Evolutionary conservation across 2,888 invertebrate species (phyloP).

Genomic region (Tetrapedia diversipes): DNA sequence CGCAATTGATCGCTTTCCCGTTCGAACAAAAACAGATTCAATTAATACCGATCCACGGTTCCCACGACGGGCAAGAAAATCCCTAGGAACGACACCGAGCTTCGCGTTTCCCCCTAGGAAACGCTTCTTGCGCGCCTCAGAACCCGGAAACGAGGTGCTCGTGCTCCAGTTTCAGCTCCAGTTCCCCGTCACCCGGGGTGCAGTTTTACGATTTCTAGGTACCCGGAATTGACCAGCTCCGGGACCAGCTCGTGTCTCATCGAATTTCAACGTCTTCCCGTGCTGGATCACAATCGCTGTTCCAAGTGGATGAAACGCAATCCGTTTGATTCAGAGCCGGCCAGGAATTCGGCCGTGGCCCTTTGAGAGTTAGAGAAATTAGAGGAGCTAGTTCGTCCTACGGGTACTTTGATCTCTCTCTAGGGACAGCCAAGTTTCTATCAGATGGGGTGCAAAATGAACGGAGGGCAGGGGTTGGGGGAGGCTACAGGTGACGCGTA

Average conservation of each 20-base stretch:
- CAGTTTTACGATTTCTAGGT: conserved; percentile 16
- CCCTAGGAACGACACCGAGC: neutral
- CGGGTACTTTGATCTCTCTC: conserved; percentile 25
- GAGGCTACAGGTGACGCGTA: no score
- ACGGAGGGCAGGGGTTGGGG: no score
- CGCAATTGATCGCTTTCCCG: neutral
- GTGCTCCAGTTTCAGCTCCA: neutral
- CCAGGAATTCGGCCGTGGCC: conserved; percentile 10
- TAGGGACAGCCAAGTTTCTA: neutral
- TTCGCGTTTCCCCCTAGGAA: neutral
- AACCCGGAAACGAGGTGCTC: neutral
- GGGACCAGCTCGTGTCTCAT: conserved; percentile 22
- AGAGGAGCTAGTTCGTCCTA: neutral
- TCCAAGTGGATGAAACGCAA: conserved; percentile 42
- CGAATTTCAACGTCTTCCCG: conserved; percentile 21
- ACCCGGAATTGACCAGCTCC: neutral
- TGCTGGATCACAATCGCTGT: conserved; percentile 23
- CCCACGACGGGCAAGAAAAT: neutral
- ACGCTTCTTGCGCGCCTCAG: neutral
- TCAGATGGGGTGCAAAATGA: conserved; percentile 3
- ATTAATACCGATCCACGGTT: neutral
- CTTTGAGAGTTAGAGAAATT: conserved; percentile 23
- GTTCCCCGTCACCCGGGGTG: neutral
- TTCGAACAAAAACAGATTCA: neutral
- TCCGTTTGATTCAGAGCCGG: conserved; percentile 34